Base-by-base conservation (phyloP, 1,140 invertebrate genomes). In the Drosophila albomicans region DNA sequence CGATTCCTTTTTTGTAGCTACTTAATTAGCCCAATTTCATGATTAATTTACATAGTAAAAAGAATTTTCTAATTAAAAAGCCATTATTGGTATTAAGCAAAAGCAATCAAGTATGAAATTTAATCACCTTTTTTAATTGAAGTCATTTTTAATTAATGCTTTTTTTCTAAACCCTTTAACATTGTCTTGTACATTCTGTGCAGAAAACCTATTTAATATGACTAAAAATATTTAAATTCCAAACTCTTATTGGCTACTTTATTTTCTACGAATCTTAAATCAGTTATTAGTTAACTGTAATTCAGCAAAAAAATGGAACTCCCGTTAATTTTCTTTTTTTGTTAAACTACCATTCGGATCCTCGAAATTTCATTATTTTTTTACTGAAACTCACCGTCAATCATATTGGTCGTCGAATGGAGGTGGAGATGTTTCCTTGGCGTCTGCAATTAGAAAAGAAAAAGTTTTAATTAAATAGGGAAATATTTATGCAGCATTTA, bases 401-500 rank as follows among this genome's bases (percentile, higher is more conserved):
- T 66, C 73, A 78, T 71, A 45, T 41, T 56, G 51, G 3, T 10
- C 48, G n/a, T n/a, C 32, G 15, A 11, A 15, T 20, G 13, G 20
- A 20, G 15, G 2, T 2, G 15, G n/a, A 11, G 35, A n/a, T n/a
- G 13, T 61, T 45, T 10, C 16, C 6, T 43, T 28, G 13, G 16
- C 30, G 3, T 62, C 77, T 79, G 64, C 73, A 82, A 88, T 78
- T 63, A 61, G 61, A 58, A 67, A 80, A 66, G 51, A 63, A 63
- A 80, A 86, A 84, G 70, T 84, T 88, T 82, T 84, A 88, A 87
- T 89, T 88, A 84, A 89, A 84, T 68, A 64, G 58, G 58, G 38
- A 75, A 80, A 84, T 84, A 84, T 89, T 84, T 88, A 88, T 84
- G 79, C 52, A 72, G 72, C 59, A 82, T 82, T 88, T 82, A 82